Evolutionary conservation across 2,113 vertebrate species (phyloP).

Genomic region (Charina bottae): DNA sequence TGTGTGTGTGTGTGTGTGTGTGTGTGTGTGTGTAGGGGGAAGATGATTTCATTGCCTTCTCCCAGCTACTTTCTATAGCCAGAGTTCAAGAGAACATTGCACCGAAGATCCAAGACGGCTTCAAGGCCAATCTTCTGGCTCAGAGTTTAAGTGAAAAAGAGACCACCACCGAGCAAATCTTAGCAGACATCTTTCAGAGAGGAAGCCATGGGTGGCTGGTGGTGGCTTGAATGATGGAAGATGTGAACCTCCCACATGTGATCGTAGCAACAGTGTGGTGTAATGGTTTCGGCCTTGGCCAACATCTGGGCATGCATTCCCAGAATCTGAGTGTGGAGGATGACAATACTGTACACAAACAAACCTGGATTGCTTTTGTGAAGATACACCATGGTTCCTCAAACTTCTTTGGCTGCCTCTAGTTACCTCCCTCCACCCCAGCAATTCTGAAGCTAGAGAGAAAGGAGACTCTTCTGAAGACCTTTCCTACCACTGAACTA

Average conservation of each 20-base stretch:
- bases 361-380: no score
- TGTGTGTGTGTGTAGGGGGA: constrained; percentile 1
- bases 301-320: no score
- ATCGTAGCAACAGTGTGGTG: no score
- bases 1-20: neutral
- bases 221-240: neutral
- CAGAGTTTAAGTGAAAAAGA: neutral
- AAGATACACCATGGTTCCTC: no score
- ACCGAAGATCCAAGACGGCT: neutral
- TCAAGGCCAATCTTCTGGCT: neutral
- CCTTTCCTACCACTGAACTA: fast-evolving
- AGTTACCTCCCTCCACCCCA: no score
- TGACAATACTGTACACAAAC: no score
- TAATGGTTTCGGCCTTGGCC: no score
- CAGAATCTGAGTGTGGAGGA: no score
- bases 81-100: neutral
- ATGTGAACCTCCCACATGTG: neutral
- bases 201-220: neutral
- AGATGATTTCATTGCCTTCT: constrained; percentile 1
- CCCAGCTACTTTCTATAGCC: neutral
- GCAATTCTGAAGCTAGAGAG: neutral
- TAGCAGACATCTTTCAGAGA: neutral
- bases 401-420: no score
- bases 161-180: neutral
- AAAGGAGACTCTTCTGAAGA: neutral